phyloP scores from a whole-genome alignment of 2,113 vertebrate genomes.

The Cygnus buccinator region DNA sequence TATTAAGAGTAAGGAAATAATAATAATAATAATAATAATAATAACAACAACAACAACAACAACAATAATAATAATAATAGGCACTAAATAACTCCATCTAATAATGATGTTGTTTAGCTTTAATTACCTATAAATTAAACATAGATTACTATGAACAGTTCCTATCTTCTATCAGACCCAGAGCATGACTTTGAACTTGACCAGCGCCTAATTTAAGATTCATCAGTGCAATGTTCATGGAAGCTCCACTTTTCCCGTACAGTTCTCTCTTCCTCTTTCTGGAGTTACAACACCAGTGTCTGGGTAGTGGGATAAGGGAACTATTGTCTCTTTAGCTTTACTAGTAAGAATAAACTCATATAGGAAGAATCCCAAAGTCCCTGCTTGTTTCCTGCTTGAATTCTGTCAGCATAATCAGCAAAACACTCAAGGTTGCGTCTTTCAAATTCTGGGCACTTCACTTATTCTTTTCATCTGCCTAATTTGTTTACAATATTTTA shows the following conservation, averaged over 20 bases:
- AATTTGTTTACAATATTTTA: neutral
- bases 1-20: neutral
- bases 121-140: neutral
- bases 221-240: neutral
- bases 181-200: neutral
- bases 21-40: too few relatives aligned
- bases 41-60: too few relatives aligned
- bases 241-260: neutral
- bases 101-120: neutral
- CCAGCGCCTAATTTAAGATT: neutral
- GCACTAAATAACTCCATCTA: neutral
- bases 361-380: neutral
- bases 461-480: neutral
- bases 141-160: neutral
- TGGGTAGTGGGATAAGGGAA: neutral
- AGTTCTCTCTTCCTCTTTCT: neutral
- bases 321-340: neutral
- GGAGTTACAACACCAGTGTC: neutral
- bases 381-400: neutral
- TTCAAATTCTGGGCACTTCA: neutral
- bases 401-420: neutral
- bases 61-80: too few relatives aligned
- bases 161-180: neutral
- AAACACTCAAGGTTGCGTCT: neutral
- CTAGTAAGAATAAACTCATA: neutral